These are phyloP conservation scores for Andrena minutula DNA, from an alignment of 2,888 invertebrate genomes.

Conservation along the genomic window DNA sequence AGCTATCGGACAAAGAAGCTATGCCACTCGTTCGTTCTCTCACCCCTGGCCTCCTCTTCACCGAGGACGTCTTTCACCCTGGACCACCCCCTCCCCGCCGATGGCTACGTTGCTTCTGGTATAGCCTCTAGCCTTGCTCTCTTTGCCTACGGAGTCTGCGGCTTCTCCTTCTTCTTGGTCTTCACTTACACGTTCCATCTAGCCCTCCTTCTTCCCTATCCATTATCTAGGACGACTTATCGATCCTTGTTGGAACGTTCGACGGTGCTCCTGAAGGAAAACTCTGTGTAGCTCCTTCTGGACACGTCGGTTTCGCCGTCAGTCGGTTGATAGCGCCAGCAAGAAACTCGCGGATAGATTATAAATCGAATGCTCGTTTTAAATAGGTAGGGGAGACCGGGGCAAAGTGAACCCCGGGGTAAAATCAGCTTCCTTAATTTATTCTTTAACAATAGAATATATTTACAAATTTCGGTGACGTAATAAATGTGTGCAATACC, in stretches of 20 bases:
- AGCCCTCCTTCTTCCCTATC: constrained; percentile 3
- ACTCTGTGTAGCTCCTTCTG: constrained; percentile 2
- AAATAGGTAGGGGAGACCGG: too few relatives aligned
- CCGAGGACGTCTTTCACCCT: constrained; percentile 59
- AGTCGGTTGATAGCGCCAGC: background rate
- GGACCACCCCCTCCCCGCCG: constrained; percentile 29
- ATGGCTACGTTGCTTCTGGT: constrained; percentile 5
- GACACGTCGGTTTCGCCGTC: background rate
- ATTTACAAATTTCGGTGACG: too few relatives aligned
- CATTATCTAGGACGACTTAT: constrained; percentile 41
- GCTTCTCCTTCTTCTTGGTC: background rate
- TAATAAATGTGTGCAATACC: too few relatives aligned
- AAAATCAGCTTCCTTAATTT: too few relatives aligned
- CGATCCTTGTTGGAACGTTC: constrained; percentile 38
- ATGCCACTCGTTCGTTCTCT: constrained; percentile 67
- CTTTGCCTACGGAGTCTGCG: constrained; percentile 9
- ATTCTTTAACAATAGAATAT: too few relatives aligned
- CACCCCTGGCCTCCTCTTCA: constrained; percentile 36
- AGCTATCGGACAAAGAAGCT: constrained; percentile 82
- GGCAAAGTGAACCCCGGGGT: too few relatives aligned
- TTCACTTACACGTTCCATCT: background rate
- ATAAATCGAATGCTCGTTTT: too few relatives aligned
- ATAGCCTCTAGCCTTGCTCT: background rate
- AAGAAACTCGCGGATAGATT: too few relatives aligned
- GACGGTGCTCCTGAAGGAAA: constrained; percentile 20